Evolutionary conservation across 2,888 invertebrate species (phyloP), one percentile per base, ranked within the genome.

Genomic region (Hirtodrosophila duncani): DNA sequence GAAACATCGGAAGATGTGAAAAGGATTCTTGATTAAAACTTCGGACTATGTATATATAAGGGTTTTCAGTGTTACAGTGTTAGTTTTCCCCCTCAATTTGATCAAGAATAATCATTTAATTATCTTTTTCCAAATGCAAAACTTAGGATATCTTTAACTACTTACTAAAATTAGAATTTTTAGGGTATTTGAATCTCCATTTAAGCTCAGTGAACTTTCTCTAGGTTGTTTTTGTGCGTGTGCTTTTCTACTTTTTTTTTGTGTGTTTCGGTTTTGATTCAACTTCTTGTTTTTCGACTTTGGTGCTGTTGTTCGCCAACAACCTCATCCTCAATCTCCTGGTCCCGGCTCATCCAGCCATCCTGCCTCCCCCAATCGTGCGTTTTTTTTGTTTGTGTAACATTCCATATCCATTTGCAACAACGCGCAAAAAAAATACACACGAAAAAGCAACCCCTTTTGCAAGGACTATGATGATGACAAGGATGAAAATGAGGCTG

Each of bases 351-450:
- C 49, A 30, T 30, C 24, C 48, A 31, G 36, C 20, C 38, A 17
- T 39, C 46, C 31, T 46, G 61, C 50, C 56, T 53, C 43, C 42
- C 29, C 33, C 50, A 9, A 18, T 2, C 38, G 5, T 4, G n/a
- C 20, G 11, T 18, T 14, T 56, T 43, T 53, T 57, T 55, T 71
- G 70, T 74, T 71, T 71, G 65, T 74, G 70, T 70, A 70, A 71
- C 70, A 71, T 71, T 71, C 75, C 70, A 74, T 58, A 67, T 74
- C 70, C 70, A 71, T 71, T 71, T 71, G 70, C 67, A 62, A 65
- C 55, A 67, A 56, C 41, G 46, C 46, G 70, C 58, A 43, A 50
- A 43, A 26, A 48, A 43, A 27, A 11, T 10, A n/a, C 14, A 30
- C 8, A 36, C 29, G 33, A 36, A 29, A 39, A 66, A 65, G 61